phyloP scores from a whole-genome alignment of 2,797 vertebrate genomes.

The Tympanoctomys barrerae region DNA sequence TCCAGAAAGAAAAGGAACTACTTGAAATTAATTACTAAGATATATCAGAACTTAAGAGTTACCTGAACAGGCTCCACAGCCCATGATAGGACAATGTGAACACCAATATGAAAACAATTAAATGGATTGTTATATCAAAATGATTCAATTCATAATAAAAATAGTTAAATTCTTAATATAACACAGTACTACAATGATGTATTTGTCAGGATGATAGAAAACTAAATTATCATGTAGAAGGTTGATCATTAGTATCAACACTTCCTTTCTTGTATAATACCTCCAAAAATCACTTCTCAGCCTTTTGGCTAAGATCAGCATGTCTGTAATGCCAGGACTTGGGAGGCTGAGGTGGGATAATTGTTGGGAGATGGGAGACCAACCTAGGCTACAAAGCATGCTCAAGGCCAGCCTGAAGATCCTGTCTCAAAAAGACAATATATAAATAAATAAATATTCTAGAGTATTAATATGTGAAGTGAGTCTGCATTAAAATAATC shows the following conservation, averaged over 20 bases:
- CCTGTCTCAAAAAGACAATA: no score
- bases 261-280: neutral
- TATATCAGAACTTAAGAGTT: neutral
- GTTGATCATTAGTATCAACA: neutral
- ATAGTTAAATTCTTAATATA: neutral
- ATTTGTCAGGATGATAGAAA: neutral
- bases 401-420: no score
- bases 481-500: neutral
- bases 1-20: neutral
- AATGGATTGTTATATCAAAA: neutral
- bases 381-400: no score
- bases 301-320: neutral
- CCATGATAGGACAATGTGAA: neutral
- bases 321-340: no score
- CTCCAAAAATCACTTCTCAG: neutral
- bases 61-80: neutral
- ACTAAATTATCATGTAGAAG: neutral
- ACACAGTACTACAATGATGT: neutral
- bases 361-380: no score
- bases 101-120: neutral
- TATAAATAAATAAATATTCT: neutral
- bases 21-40: neutral
- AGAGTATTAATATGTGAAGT: neutral
- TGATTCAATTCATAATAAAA: constrained; percentile 9
- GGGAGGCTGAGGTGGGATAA: no score